Base-by-base conservation (phyloP, 1,140 invertebrate species). In the Penaeus vannamei region DNA sequence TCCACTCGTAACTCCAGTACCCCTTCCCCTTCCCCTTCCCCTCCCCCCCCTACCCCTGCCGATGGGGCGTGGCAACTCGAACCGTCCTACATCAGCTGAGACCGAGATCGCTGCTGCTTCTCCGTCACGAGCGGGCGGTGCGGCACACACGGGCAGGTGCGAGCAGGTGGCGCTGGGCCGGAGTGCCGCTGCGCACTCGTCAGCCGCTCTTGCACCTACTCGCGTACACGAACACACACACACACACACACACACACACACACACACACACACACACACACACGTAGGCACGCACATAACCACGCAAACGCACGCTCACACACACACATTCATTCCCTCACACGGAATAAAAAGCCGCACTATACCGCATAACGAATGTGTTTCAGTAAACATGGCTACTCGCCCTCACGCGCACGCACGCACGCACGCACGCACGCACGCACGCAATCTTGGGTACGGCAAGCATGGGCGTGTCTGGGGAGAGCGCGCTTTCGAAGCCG, bases 351-450 rank as follows among this genome's bases (percentile, higher is more conserved):
- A 81, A 14, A 17, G 5, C 17, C 77, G n/a, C 79, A 81, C 36
- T 53, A 12, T 53, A 53, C 53, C 53, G 53, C 53, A 53, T 53
- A 17, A 12, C 53, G 53, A 53, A 53, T 17, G 1, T 53, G 53
- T 53, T 8, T 53, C 14, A 12, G 10, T 53, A 23, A 23, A 32
- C 29, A 23, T 8, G 29, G 46, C 20, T 14, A 20, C 77, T 53
- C 77, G 59, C 36, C n/a, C 82, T 53, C 80, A 82, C 46, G 60
- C 36, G 14, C 77, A 32, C 29, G 36, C 29, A 80, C 60, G 29
- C 83, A 84, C 81, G 14, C 77, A 32, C 29, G 36, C 29, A 80
- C 60, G 29, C 83, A 84, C 22, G 14, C 77, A 32, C 29, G 36
- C 29, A 80, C 60, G 29, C 83, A 84, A 19, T 64, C 42, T 82